phyloP scores from a whole-genome alignment of 2,113 vertebrate species.

The Calcarius ornatus region DNA sequence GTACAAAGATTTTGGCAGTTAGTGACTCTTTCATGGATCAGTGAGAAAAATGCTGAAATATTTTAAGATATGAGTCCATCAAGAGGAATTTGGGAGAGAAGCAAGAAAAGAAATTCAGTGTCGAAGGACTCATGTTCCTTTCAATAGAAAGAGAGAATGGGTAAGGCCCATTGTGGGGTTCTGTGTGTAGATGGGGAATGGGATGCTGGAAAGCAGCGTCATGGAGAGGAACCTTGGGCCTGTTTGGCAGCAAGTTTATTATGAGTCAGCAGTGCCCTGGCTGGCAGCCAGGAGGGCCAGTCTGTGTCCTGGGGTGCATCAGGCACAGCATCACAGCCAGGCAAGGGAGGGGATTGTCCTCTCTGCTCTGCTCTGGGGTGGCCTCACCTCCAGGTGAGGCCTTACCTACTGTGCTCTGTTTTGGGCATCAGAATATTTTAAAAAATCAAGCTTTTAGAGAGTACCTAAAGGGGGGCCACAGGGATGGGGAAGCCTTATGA shows the following conservation, averaged over 20 bases:
- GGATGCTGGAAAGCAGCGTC: neutral
- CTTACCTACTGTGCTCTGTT: neutral
- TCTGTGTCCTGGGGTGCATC: fast-evolving
- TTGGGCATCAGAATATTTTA: neutral
- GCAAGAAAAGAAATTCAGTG: neutral
- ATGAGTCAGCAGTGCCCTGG: neutral
- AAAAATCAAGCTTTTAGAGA: neutral
- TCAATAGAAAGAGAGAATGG: neutral
- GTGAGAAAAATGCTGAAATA: neutral
- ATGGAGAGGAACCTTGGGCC: neutral
- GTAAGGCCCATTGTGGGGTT: neutral
- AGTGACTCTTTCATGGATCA: neutral
- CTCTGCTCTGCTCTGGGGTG: neutral
- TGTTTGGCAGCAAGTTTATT: neutral
- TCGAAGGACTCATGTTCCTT: neutral
- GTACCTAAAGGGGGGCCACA: neutral
- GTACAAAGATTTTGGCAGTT: neutral
- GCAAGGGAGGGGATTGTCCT: neutral
- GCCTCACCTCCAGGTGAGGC: neutral
- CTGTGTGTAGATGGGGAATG: neutral
- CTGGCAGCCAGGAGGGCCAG: neutral
- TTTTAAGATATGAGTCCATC: neutral
- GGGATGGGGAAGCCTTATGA: neutral
- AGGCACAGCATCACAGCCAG: fast-evolving
- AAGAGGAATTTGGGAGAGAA: neutral